These are phyloP conservation scores for Synchiropus splendidus DNA, from an alignment of 2,113 vertebrate genomes.

Conservation along the genomic window DNA sequence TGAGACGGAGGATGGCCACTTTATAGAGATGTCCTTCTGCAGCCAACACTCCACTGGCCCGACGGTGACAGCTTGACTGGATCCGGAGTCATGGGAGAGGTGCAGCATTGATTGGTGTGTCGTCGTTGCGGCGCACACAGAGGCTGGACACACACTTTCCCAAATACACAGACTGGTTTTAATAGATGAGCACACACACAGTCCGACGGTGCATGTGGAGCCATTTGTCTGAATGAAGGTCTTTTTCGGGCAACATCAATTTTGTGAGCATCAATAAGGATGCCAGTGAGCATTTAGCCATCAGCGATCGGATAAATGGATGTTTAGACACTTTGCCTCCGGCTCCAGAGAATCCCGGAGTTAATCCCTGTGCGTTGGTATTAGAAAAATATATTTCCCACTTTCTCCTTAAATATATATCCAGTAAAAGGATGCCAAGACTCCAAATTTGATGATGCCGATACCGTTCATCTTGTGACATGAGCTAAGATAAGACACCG, in stretches of 20 bases:
- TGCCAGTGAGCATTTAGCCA: slow-evolving; percentile 19
- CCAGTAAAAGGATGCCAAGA: no score
- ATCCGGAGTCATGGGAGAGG: slow-evolving; percentile 35
- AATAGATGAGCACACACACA: slow-evolving; percentile 6
- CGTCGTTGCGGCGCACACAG: slow-evolving; percentile 14
- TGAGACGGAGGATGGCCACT: slow-evolving; percentile 11
- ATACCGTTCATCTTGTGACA: no score
- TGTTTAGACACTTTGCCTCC: slow-evolving; percentile 10
- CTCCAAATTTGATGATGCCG: no score
- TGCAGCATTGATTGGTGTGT: slow-evolving; percentile 43
- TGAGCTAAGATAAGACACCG: no score
- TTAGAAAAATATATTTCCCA: background rate
- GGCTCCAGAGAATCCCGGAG: slow-evolving; percentile 7
- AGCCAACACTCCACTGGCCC: slow-evolving; percentile 15
- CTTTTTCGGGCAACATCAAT: slow-evolving; percentile 31
- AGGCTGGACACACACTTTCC: slow-evolving; percentile 5
- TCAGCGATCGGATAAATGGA: slow-evolving; percentile 15
- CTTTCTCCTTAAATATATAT: no score
- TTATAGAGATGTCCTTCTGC: slow-evolving; percentile 35
- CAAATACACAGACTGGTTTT: slow-evolving; percentile 1
- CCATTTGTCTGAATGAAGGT: slow-evolving; percentile 25
- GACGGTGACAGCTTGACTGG: slow-evolving; percentile 46
- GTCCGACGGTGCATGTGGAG: slow-evolving; percentile 9
- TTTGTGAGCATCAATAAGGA: slow-evolving; percentile 23
- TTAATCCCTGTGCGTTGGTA: slow-evolving; percentile 4